Conservation (phyloP, 2,113 vertebrate genomes). For the Cryptotis parvus region DNA sequence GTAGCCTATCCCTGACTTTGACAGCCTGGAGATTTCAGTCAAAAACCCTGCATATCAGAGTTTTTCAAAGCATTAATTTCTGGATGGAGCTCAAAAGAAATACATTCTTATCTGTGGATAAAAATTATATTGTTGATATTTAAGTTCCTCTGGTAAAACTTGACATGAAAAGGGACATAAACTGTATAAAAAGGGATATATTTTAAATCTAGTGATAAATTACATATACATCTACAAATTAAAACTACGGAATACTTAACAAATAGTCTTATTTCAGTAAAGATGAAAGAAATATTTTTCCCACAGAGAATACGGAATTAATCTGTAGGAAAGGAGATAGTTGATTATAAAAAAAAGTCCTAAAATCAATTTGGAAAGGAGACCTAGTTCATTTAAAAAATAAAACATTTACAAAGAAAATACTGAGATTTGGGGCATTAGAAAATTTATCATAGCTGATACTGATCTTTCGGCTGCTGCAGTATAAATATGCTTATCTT, state of each 20-base stretch:
- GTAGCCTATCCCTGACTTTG: too few relatives aligned
- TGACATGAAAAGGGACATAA: background rate
- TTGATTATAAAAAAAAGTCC: background rate
- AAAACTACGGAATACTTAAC: background rate
- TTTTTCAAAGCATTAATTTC: too few relatives aligned
- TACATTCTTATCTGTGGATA: background rate
- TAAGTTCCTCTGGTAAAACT: background rate
- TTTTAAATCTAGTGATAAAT: background rate
- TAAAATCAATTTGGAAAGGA: background rate
- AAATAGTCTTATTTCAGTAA: background rate
- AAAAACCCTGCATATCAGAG: too few relatives aligned
- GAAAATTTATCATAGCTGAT: background rate
- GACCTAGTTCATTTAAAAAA: background rate
- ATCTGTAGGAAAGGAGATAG: background rate
- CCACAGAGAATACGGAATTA: background rate
- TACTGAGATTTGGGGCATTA: background rate
- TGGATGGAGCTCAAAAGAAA: too few relatives aligned
- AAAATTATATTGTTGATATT: background rate
- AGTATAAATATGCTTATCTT: background rate
- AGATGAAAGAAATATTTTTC: background rate
- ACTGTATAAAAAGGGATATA: background rate
- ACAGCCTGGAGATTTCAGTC: too few relatives aligned
- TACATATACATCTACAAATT: background rate
- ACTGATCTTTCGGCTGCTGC: background rate
- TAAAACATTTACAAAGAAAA: background rate